These are phyloP conservation scores for Notoglanidium macrostoma DNA, from an alignment of 2,797 vertebrate species.

Conservation along the genomic window DNA sequence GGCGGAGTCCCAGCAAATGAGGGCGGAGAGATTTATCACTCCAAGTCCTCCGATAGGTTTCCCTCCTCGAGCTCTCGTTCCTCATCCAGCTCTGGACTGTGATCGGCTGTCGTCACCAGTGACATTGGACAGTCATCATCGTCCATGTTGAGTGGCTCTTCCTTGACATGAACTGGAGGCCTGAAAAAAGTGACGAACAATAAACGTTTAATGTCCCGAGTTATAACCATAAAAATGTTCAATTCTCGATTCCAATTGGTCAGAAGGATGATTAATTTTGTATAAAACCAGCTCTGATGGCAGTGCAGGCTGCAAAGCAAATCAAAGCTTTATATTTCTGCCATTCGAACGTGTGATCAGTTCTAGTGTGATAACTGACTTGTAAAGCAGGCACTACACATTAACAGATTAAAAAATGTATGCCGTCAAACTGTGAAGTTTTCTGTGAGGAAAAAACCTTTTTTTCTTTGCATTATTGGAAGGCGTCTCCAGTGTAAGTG, in stretches of 20 bases:
- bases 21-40: slow-evolving; percentile 78
- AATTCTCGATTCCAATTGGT: not conserved
- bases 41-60: slow-evolving; percentile 97
- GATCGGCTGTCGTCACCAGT: slow-evolving; percentile 97
- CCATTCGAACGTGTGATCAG: not conserved
- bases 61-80: slow-evolving; percentile 99
- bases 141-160: slow-evolving; percentile 96
- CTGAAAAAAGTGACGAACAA: slow-evolving; percentile 69
- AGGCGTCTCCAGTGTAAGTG: not conserved
- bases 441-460: not conserved
- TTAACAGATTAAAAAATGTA: not conserved
- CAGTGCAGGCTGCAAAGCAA: not conserved
- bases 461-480: not conserved
- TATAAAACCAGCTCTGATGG: not conserved
- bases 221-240: not conserved
- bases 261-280: not conserved
- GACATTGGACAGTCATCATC: slow-evolving; percentile 99
- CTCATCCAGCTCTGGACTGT: slow-evolving; percentile 98
- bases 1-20: slow-evolving; percentile 66
- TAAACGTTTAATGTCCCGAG: not conserved
- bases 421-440: not conserved
- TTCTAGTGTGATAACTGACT: not conserved
- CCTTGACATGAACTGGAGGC: slow-evolving; percentile 94
- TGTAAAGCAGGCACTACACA: not conserved
- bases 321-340: not conserved